Evolutionary conservation across 2,113 vertebrate species (phyloP).

Genomic region (Corydoras maculifer): DNA sequence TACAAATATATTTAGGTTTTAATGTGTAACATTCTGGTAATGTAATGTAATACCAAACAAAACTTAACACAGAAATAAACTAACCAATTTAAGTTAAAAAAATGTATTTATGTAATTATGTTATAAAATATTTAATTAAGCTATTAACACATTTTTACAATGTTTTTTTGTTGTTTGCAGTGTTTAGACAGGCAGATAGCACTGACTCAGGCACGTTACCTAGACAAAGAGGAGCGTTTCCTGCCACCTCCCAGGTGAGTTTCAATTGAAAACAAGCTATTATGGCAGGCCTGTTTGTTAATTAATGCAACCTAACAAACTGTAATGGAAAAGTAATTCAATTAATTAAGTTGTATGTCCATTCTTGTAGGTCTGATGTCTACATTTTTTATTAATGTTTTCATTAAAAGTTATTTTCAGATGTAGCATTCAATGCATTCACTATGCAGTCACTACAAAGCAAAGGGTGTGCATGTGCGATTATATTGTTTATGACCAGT

Average conservation of each 20-base stretch:
- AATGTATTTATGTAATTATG: too few species aligned
- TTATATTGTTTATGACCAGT: too few species aligned
- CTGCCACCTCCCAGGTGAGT: slow-evolving; percentile 84
- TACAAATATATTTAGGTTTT: neutral
- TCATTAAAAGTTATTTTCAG: too few species aligned
- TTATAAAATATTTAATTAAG: neutral
- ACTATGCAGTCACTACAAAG: too few species aligned
- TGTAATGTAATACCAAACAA: too few species aligned
- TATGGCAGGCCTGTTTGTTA: neutral
- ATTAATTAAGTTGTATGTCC: neutral
- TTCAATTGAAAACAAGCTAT: neutral
- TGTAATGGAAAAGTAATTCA: neutral
- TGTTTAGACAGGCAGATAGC: slow-evolving; percentile 81
- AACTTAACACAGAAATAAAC: too few species aligned
- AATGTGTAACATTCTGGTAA: neutral
- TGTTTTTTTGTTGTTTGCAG: slow-evolving; percentile 52
- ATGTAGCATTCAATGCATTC: too few species aligned
- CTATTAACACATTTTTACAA: too few species aligned
- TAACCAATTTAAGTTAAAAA: too few species aligned
- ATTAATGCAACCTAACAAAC: neutral
- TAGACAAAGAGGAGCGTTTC: slow-evolving; percentile 90
- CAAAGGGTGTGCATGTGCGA: too few species aligned
- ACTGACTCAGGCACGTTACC: slow-evolving; percentile 82
- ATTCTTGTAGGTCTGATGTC: too few species aligned
- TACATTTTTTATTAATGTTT: too few species aligned